These are phyloP conservation scores for Eufriesea mexicana DNA, from an alignment of 1,140 invertebrate species.

Conservation along the genomic window DNA sequence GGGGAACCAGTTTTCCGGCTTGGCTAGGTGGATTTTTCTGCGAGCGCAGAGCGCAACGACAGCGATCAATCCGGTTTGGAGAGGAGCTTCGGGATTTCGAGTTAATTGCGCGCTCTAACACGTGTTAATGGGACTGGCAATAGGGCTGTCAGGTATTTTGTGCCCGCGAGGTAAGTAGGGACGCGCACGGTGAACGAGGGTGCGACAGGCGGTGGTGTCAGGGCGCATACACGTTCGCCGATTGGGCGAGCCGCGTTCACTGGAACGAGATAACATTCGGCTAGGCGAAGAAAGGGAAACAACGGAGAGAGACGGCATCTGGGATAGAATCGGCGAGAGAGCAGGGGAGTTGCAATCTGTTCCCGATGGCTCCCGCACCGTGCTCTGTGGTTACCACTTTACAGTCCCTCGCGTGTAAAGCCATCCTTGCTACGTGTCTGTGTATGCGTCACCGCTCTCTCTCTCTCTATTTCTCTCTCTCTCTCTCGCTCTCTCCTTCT, in stretches of 20 bases:
- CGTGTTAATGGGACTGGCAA: constrained; percentile 74
- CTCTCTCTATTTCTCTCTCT: constrained; percentile 55
- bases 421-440: constrained; percentile 28
- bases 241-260: constrained; percentile 39
- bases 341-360: constrained; percentile 76
- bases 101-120: constrained; percentile 76
- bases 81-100: constrained; percentile 61
- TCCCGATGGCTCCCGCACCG: constrained; percentile 69
- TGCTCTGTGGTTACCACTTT: constrained; percentile 74
- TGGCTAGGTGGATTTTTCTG: constrained; percentile 11
- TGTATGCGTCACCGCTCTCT: constrained; percentile 46
- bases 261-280: constrained; percentile 50
- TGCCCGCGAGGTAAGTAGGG: constrained; percentile 72
- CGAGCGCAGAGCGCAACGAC: background rate
- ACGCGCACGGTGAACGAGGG: constrained; percentile 63
- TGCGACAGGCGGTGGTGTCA: constrained; percentile 72
- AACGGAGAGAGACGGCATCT: constrained; percentile 14
- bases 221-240: constrained; percentile 55
- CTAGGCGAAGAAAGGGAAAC: constrained; percentile 47
- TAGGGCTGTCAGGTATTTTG: constrained; percentile 75
- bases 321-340: constrained; percentile 8
- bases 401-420: constrained; percentile 72
- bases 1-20: no score
- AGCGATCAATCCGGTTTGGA: constrained; percentile 47
- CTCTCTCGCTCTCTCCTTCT: constrained; percentile 37